Evolutionary conservation across 2,113 vertebrate species (phyloP).

Genomic region (Bujurquina vittata): DNA sequence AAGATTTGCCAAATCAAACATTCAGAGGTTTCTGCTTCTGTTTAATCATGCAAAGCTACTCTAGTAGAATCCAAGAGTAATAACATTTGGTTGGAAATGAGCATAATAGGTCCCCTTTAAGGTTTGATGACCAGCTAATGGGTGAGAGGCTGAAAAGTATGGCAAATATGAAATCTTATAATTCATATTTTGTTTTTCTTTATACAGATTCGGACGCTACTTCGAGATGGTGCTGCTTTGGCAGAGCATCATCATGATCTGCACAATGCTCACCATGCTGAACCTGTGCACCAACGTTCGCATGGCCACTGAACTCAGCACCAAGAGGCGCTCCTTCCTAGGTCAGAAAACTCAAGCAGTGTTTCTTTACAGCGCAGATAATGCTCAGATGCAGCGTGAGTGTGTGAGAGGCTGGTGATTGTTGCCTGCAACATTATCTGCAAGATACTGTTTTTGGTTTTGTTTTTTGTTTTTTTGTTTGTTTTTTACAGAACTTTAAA

Average conservation of each 20-base stretch:
- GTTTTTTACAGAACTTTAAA: neutral
- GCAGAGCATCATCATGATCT: conserved; percentile 97
- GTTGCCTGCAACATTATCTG: neutral
- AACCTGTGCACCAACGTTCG: conserved; percentile 92
- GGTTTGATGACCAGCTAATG: neutral
- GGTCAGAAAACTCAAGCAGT: conserved; percentile 78
- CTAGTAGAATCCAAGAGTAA: neutral
- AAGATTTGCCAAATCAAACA: neutral
- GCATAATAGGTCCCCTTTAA: neutral
- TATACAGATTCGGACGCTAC: conserved; percentile 87
- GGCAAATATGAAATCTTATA: neutral
- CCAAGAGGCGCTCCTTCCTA: conserved; percentile 90
- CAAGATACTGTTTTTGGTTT: neutral
- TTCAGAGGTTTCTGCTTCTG: neutral
- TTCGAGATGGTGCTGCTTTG: conserved; percentile 92
- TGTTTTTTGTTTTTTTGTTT: neutral
- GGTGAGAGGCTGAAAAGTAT: neutral
- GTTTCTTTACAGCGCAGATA: neutral
- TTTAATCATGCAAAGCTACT: neutral
- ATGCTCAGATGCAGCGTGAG: neutral
- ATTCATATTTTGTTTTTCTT: neutral
- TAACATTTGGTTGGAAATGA: neutral
- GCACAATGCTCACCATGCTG: conserved; percentile 95
- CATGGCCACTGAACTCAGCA: conserved; percentile 84
- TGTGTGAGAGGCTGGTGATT: neutral